These are phyloP conservation scores for Pampusana beccarii DNA, from an alignment of 2,113 vertebrate species.

Conservation along the genomic window DNA sequence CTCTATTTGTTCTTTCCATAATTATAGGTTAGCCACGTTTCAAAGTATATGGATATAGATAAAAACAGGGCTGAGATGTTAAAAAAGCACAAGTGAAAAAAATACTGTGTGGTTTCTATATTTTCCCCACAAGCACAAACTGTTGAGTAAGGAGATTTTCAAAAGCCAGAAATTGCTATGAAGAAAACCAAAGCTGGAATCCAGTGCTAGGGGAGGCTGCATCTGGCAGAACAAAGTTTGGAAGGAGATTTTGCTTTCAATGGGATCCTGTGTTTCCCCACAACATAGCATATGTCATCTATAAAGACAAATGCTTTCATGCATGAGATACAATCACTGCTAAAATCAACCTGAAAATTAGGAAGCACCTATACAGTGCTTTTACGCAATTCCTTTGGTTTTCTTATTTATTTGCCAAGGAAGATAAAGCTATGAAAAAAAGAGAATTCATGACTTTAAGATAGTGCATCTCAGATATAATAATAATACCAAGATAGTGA, in stretches of 20 bases:
- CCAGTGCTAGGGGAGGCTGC: background rate
- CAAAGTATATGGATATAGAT: conserved; percentile 54
- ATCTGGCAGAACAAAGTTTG: conserved; percentile 56
- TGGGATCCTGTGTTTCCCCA: conserved; percentile 20
- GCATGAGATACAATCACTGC: background rate
- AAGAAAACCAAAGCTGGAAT: conserved; percentile 62
- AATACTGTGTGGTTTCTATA: conserved; percentile 57
- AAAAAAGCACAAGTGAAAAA: conserved; percentile 52
- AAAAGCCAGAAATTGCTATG: conserved; percentile 75
- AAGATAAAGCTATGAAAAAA: conserved; percentile 5
- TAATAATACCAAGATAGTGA: background rate
- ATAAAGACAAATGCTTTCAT: background rate
- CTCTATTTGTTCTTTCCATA: conserved; percentile 50
- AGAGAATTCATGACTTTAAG: background rate
- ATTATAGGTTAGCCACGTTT: conserved; percentile 50
- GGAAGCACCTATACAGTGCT: conserved; percentile 10
- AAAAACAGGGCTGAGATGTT: conserved; percentile 64
- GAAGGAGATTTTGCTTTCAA: conserved; percentile 26
- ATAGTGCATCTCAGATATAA: background rate
- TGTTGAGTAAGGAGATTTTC: conserved; percentile 79
- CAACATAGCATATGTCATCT: background rate
- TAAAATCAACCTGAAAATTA: conserved; percentile 32
- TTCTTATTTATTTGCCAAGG: background rate
- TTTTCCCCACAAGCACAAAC: conserved; percentile 66
- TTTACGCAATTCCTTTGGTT: background rate